These are phyloP conservation scores for Notothenia coriiceps DNA, from an alignment of 2,113 vertebrate species.

Conservation along the genomic window DNA sequence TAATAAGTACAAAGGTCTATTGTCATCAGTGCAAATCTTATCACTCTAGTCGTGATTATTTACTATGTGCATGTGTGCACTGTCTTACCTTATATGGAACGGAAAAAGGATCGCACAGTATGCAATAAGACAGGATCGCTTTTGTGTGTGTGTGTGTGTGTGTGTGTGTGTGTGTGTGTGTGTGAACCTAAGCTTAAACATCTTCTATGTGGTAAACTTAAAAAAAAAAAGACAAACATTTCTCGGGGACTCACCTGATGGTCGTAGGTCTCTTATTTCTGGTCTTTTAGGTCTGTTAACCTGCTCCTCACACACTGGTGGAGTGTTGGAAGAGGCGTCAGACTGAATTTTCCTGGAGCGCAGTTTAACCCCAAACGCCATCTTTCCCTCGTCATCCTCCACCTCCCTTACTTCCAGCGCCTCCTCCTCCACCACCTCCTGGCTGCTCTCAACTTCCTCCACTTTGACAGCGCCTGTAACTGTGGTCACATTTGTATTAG, in stretches of 20 bases:
- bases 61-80: slow-evolving; percentile 27
- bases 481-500: slow-evolving; percentile 27
- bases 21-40: slow-evolving; percentile 40
- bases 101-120: not conserved
- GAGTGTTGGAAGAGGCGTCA: slow-evolving; percentile 62
- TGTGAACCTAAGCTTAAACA: not conserved
- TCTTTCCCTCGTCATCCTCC: slow-evolving; percentile 75
- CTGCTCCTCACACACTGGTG: slow-evolving; percentile 77
- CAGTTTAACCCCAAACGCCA: slow-evolving; percentile 90
- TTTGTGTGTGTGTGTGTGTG: not conserved
- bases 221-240: not conserved
- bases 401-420: slow-evolving; percentile 49
- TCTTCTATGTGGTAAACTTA: not conserved
- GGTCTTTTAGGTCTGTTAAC: slow-evolving; percentile 45
- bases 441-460: slow-evolving; percentile 42
- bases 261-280: slow-evolving; percentile 60
- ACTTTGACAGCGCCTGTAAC: not conserved
- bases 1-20: slow-evolving; percentile 62
- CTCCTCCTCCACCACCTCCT: slow-evolving; percentile 53
- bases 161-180: not conserved
- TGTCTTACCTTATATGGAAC: slow-evolving; percentile 26
- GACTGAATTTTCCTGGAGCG: slow-evolving; percentile 87
- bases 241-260: slow-evolving; percentile 84
- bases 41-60: slow-evolving; percentile 47
- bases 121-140: not conserved